Evolutionary conservation across 92 coral and sea anemone genomes (phyloP).

Genomic region (Zoanthus sansibaricus): DNA sequence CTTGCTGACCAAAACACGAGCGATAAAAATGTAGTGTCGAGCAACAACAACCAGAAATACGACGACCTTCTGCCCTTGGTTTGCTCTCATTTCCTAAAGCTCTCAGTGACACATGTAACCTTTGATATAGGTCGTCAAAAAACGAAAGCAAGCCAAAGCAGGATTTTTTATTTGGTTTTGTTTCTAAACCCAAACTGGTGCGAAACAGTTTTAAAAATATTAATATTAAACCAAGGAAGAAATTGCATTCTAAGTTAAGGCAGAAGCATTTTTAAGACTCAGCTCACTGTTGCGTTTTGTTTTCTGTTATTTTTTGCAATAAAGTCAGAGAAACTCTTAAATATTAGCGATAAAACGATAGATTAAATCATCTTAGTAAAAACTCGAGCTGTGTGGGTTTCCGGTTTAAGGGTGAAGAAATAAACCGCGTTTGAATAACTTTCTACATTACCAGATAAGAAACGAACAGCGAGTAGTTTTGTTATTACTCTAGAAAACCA

Average conservation of each 20-base stretch:
- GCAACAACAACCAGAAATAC: slow-evolving; percentile 16
- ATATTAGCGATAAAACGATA: neutral
- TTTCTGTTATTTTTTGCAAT: too few relatives aligned
- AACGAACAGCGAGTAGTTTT: neutral
- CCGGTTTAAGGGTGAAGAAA: slow-evolving; percentile 29
- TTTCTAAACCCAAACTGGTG: too few relatives aligned
- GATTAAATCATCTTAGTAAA: neutral
- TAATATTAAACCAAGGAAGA: too few relatives aligned
- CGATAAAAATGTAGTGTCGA: slow-evolving; percentile 3
- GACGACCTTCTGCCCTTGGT: slow-evolving; percentile 4
- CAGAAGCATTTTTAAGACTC: too few relatives aligned
- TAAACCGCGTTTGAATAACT: slow-evolving; percentile 9
- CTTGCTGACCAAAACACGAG: slow-evolving; percentile 9
- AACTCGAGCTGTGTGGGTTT: neutral
- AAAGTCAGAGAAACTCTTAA: neutral
- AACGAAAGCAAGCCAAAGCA: neutral
- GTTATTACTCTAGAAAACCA: neutral
- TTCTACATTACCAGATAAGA: neutral
- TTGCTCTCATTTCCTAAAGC: neutral
- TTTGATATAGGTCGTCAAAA: neutral
- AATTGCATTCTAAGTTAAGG: too few relatives aligned
- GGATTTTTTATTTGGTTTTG: too few relatives aligned
- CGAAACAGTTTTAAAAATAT: too few relatives aligned
- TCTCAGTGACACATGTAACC: neutral
- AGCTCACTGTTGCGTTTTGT: too few relatives aligned